A percentile compares a stretch with the other conserved stretches of the same genome.
Evolutionary conservation across 2,888 invertebrate species (phyloP).

Genomic region (Ommatoiulus sabulosus): DNA sequence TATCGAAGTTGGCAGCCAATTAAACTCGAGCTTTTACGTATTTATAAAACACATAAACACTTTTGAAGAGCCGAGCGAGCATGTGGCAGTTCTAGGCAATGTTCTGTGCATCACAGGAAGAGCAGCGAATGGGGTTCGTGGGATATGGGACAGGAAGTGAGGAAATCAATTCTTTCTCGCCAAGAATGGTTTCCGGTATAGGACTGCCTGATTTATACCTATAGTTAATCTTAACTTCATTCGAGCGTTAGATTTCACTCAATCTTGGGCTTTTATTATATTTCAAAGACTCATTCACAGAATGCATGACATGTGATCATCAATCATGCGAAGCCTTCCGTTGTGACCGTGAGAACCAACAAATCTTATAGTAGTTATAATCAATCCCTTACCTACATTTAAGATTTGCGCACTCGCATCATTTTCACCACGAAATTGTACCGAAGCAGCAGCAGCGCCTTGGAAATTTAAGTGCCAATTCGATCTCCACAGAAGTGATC

Average conservation of each 20-base stretch:
- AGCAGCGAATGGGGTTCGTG: background rate
- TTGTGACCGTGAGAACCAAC: slow-evolving; percentile 48
- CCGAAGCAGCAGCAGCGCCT: slow-evolving; percentile 43
- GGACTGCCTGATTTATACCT: slow-evolving; percentile 10
- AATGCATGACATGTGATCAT: slow-evolving; percentile 45
- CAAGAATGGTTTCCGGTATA: background rate
- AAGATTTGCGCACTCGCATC: background rate
- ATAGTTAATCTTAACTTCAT: slow-evolving; percentile 17
- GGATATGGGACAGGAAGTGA: background rate
- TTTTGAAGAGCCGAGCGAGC: slow-evolving; percentile 4
- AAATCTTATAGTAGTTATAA: slow-evolving; percentile 47
- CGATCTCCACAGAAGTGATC: background rate
- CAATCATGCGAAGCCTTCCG: slow-evolving; percentile 38
- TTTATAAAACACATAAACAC: slow-evolving; percentile 23
- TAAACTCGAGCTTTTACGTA: slow-evolving; percentile 42
- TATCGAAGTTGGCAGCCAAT: slow-evolving; percentile 46
- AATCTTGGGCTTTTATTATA: slow-evolving; percentile 46
- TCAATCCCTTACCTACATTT: slow-evolving; percentile 33
- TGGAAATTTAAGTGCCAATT: slow-evolving; percentile 20
- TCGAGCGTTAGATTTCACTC: slow-evolving; percentile 42
- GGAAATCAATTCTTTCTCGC: background rate
- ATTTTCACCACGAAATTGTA: slow-evolving; percentile 30
- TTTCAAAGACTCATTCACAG: slow-evolving; percentile 48
- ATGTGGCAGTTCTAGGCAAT: background rate
- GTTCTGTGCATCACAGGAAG: background rate